A percentile compares a stretch with the other conserved stretches of the same genome.
These are phyloP conservation scores for Pygocentrus nattereri DNA, from an alignment of 2,797 vertebrate genomes.

Conservation along the genomic window DNA sequence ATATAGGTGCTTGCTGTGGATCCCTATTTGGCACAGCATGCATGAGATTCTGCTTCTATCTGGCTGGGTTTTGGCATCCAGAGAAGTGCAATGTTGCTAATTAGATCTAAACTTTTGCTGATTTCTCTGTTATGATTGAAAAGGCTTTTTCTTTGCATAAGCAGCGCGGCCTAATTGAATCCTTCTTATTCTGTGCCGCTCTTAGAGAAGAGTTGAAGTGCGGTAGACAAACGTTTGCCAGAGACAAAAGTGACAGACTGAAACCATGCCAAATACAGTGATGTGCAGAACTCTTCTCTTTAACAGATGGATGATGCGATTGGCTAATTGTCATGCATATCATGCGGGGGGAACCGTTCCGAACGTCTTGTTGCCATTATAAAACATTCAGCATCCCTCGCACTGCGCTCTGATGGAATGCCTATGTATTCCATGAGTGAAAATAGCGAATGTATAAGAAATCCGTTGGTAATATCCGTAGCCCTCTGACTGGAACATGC, in stretches of 20 bases:
- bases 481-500: slow-evolving; percentile 5
- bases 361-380: slow-evolving; percentile 29
- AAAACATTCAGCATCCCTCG: slow-evolving; percentile 33
- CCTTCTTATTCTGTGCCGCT: neutral
- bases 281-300: neutral
- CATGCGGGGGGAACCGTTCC: slow-evolving; percentile 30
- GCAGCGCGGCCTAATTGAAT: slow-evolving; percentile 15
- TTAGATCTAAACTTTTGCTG: slow-evolving; percentile 41
- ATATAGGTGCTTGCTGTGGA: slow-evolving; percentile 28
- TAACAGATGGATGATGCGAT: slow-evolving; percentile 46
- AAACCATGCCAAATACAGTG: slow-evolving; percentile 24
- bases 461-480: neutral
- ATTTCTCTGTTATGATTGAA: neutral
- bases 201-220: neutral
- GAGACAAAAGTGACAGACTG: slow-evolving; percentile 22
- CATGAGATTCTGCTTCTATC: neutral
- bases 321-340: slow-evolving; percentile 38
- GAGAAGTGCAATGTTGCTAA: slow-evolving; percentile 37
- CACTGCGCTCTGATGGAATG: slow-evolving; percentile 1
- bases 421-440: slow-evolving; percentile 1
- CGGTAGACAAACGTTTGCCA: slow-evolving; percentile 3
- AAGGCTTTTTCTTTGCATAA: slow-evolving; percentile 2
- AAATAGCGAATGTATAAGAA: slow-evolving; percentile 8
- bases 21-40: neutral
- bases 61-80: neutral